These are phyloP conservation scores for Sinocyclocheilus rhinocerous DNA, from an alignment of 2,113 vertebrate species.

Conservation along the genomic window DNA sequence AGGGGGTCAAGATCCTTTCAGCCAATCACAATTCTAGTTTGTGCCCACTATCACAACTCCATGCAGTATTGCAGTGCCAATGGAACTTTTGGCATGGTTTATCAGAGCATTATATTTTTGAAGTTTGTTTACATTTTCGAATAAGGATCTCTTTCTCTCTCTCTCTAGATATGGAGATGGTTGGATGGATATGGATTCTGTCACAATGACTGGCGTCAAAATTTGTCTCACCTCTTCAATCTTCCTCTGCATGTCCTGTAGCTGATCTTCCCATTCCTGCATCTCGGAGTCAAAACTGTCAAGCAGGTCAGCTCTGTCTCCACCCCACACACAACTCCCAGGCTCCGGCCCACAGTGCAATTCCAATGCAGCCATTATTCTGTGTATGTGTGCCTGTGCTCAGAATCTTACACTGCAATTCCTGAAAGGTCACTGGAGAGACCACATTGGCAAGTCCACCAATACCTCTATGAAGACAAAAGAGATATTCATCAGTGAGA, in stretches of 20 bases:
- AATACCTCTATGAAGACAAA: slow-evolving; percentile 9
- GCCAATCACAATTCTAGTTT: slow-evolving; percentile 26
- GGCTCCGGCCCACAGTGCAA: slow-evolving; percentile 82
- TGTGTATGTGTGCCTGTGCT: slow-evolving; percentile 58
- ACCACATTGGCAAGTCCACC: slow-evolving; percentile 16
- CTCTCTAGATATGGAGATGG: not conserved
- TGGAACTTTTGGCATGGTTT: not conserved
- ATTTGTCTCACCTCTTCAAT: slow-evolving; percentile 88
- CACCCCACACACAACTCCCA: slow-evolving; percentile 81
- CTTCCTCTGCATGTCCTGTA: slow-evolving; percentile 94
- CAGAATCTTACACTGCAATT: slow-evolving; percentile 8
- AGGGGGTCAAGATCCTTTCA: slow-evolving; percentile 32
- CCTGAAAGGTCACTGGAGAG: slow-evolving; percentile 25
- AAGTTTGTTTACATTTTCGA: not conserved
- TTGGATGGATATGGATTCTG: not conserved
- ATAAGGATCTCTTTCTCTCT: not conserved
- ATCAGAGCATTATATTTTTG: not conserved
- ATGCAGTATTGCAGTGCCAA: not conserved
- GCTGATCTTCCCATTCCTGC: slow-evolving; percentile 96
- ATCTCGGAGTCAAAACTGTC: slow-evolving; percentile 94
- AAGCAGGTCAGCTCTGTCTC: slow-evolving; percentile 84
- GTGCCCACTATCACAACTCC: not conserved
- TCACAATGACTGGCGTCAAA: not conserved
- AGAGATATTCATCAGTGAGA: not conserved
- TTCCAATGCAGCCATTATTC: slow-evolving; percentile 82